phyloP scores from a whole-genome alignment of 64 coral and sea anemone genomes.

The Pocillopora damicornis region DNA sequence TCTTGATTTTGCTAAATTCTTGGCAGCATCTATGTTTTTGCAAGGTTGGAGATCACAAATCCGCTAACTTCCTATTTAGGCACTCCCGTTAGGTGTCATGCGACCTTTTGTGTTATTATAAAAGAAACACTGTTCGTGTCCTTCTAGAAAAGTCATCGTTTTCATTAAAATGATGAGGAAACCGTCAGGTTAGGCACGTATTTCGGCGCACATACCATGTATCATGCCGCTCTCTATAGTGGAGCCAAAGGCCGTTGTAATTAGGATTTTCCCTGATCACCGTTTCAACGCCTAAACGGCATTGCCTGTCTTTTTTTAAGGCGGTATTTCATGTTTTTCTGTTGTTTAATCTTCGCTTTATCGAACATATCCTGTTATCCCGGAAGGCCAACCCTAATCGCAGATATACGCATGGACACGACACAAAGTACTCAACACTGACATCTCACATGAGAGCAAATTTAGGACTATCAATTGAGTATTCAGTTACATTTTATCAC shows the following conservation, averaged over 20 bases:
- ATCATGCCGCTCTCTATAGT: too few relatives aligned
- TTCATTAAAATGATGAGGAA: not conserved
- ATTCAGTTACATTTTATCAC: conserved; percentile 13
- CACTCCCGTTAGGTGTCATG: not conserved
- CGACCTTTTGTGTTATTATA: not conserved
- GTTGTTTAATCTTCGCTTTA: not conserved
- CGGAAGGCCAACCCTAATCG: conserved; percentile 3
- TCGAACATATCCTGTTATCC: not conserved
- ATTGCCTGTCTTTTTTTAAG: conserved; percentile 1
- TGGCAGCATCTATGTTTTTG: not conserved
- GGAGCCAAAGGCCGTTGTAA: not conserved
- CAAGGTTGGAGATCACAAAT: not conserved
- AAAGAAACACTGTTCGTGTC: not conserved
- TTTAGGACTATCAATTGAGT: not conserved
- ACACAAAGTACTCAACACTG: not conserved
- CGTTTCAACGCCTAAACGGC: not conserved
- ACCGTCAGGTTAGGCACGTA: not conserved
- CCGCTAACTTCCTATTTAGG: not conserved
- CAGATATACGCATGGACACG: not conserved
- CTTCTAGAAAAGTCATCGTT: not conserved
- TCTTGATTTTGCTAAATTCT: not conserved
- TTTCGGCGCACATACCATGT: too few relatives aligned
- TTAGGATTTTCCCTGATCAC: not conserved
- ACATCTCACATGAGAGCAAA: not conserved
- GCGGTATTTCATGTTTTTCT: conserved; percentile 1